These are phyloP conservation scores for Reticulitermes speratus DNA, from an alignment of 1,140 invertebrate species.

Conservation along the genomic window DNA sequence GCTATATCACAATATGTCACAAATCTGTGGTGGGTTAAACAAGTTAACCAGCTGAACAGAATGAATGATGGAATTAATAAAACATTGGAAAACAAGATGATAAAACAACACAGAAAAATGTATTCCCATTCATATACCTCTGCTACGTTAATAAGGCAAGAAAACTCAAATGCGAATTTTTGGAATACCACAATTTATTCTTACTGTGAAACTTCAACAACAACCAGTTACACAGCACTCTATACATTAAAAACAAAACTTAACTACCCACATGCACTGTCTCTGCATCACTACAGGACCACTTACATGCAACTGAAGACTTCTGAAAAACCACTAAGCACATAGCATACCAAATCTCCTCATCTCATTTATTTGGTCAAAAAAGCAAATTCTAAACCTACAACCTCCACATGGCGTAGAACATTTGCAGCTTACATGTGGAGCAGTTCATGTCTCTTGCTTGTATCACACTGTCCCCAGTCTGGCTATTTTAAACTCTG, in stretches of 20 bases:
- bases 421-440: not conserved
- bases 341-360: not conserved
- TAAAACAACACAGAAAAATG: too few species aligned
- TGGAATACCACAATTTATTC: not conserved
- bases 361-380: too few species aligned
- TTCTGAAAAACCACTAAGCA: not conserved
- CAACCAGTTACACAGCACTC: not conserved
- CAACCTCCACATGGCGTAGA: not conserved
- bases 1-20: too few species aligned
- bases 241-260: not conserved
- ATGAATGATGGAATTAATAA: too few species aligned
- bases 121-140: too few species aligned
- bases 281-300: not conserved
- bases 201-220: not conserved
- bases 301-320: not conserved
- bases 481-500: constrained; percentile 25
- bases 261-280: not conserved
- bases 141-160: too few species aligned
- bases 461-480: constrained; percentile 19
- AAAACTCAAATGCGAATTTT: not conserved
- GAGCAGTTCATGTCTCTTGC: not conserved
- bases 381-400: not conserved
- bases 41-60: too few species aligned
- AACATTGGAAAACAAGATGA: too few species aligned
- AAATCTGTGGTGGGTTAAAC: too few species aligned